Evolutionary conservation across 2,113 vertebrate species (phyloP), one percentile per base, ranked within the genome.

Genomic region (Bos javanicus): DNA sequence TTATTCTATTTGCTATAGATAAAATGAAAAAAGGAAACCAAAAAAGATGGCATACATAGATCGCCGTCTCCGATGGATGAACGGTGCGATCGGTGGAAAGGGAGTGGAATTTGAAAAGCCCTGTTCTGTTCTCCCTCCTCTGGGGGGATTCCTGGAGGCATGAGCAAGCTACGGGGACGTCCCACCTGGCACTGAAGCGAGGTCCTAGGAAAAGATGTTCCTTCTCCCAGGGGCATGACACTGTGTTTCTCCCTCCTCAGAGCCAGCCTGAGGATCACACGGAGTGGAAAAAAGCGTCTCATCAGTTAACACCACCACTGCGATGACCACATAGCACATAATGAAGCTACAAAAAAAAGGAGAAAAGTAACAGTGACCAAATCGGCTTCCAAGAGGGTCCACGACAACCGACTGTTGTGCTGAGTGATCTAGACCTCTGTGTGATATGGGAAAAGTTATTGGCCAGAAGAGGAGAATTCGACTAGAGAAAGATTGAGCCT

Each of bases 21-120:
- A 13, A 90, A 74, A 15, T 25, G 52, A 25, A n/a, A n/a, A 71
- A 86, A 43, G 26, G 17, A 16, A 33, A 74, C 59, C 71, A 9
- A 15, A 57, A 28, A 87, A 39, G 83, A 59, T 25, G 8, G 67
- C n/a, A 3, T 39, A 6, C n/a, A 6, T 2, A 6, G 67, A 12
- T 16, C 1, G 2, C 4, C 3, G 0, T 83, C 57, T 57, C 60
- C 1, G 1, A 7, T 23, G 23, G 26, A 17, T 48, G 62, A 62
- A 16, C 28, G 14, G 17, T 7, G 56, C 13, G 9, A 46, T 5
- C 14, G 0, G 16, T 17, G 11, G 23, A 28, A 76, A 9, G 64
- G n/a, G 85, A 30, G 54, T 39, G 25, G 46, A 23, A 25, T 36
- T 8, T 46, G 62, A 89, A 54, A 84, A 5, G 7, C 30, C 39